Evolutionary conservation across 2,113 vertebrate species (phyloP).

Genomic region (Clinocottus analis): DNA sequence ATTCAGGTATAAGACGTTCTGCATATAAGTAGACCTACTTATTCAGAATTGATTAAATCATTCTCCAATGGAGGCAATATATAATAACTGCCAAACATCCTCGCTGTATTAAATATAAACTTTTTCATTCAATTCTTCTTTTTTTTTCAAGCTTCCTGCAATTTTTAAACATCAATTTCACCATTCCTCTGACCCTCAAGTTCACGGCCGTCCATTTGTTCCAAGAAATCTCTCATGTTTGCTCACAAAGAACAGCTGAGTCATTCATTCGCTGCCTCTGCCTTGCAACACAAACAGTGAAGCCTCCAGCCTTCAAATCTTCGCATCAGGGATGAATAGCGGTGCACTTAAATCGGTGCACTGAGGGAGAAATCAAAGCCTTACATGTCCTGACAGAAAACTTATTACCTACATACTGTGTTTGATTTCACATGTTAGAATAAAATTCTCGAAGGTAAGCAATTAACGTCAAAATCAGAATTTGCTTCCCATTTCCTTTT

Average conservation of each 20-base stretch:
- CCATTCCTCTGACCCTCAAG: constrained; percentile 10
- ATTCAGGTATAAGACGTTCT: too few relatives aligned
- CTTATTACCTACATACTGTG: constrained; percentile 8
- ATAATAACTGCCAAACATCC: constrained; percentile 12
- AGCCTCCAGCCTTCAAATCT: constrained; percentile 6
- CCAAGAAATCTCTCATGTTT: constrained; percentile 2
- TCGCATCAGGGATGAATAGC: constrained; percentile 18
- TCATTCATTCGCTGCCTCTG: constrained; percentile 1
- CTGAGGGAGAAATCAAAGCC: constrained; percentile 29
- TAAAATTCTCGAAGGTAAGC: constrained; percentile 6
- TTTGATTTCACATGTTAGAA: constrained; percentile 33
- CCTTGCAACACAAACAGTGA: constrained; percentile 15
- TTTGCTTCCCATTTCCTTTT: constrained; percentile 17
- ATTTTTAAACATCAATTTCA: not conserved
- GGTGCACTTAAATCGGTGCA: constrained; percentile 22
- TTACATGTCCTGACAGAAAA: constrained; percentile 30
- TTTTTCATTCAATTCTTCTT: not conserved
- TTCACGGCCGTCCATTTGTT: constrained; percentile 9
- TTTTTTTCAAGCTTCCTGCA: not conserved
- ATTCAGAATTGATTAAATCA: constrained; percentile 14
- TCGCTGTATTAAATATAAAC: constrained; percentile 2
- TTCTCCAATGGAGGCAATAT: not conserved
- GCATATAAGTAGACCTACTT: not conserved
- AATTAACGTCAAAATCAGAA: constrained; percentile 28
- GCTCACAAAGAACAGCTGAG: constrained; percentile 23